Percentiles rank a stretch among this genome's conserved stretches.
Evolutionary conservation across 1,140 invertebrate species (phyloP).

Genomic region (Phocides pigmalion): DNA sequence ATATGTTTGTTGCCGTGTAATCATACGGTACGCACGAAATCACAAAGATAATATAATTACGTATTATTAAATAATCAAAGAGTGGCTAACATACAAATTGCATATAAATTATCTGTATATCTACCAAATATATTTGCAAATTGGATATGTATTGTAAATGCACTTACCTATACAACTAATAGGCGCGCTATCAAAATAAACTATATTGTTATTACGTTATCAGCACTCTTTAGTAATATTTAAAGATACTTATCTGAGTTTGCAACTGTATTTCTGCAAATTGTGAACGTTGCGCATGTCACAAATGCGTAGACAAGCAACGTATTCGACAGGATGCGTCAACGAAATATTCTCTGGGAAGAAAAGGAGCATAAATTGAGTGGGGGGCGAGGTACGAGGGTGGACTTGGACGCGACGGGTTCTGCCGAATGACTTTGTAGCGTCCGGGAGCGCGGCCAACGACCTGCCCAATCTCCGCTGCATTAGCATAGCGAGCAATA

Average conservation of each 20-base stretch:
- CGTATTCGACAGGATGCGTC: conserved; percentile 25
- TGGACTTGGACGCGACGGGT: conserved; percentile 61
- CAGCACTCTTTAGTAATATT: conserved; percentile 8
- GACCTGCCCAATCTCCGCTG: conserved; percentile 84
- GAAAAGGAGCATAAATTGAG: conserved; percentile 35
- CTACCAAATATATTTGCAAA: too few relatives aligned
- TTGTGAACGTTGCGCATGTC: background rate
- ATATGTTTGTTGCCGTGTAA: too few relatives aligned
- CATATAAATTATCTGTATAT: too few relatives aligned
- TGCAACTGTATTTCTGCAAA: conserved; percentile 8
- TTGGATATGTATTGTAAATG: background rate
- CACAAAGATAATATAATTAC: too few relatives aligned
- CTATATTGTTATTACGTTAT: background rate
- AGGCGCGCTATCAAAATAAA: conserved; percentile 7
- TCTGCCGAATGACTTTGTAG: conserved; percentile 81
- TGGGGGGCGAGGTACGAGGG: conserved; percentile 64
- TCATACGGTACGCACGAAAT: too few relatives aligned
- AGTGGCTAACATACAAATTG: too few relatives aligned
- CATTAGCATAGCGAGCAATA: conserved; percentile 84
- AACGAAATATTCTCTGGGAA: conserved; percentile 32
- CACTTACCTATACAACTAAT: background rate
- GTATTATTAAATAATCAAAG: too few relatives aligned
- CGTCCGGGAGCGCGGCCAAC: conserved; percentile 83
- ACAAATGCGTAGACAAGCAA: conserved; percentile 9
- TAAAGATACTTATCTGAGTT: conserved; percentile 11